A percentile compares a stretch with the other conserved stretches of the same genome.
These are phyloP conservation scores for Patella vulgata DNA, from an alignment of 1,140 invertebrate species.

Conservation along the genomic window DNA sequence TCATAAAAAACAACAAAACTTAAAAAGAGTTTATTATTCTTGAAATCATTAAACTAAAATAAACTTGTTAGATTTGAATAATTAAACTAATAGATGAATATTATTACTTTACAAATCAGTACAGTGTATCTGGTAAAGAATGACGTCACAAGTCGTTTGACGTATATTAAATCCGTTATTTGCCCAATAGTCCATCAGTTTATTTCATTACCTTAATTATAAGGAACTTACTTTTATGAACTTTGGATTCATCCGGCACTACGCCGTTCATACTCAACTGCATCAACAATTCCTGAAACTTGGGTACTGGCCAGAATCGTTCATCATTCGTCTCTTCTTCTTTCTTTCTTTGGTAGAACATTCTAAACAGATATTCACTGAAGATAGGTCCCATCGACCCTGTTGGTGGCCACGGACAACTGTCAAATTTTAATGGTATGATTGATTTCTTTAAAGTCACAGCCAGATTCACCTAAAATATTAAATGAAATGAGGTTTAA, in stretches of 20 bases:
- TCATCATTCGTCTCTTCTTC: slow-evolving; percentile 43
- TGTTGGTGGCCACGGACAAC: slow-evolving; percentile 56
- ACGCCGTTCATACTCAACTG: slow-evolving; percentile 47
- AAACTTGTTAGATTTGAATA: no score
- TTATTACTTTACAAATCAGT: no score
- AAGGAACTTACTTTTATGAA: slow-evolving; percentile 31
- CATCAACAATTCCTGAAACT: slow-evolving; percentile 58
- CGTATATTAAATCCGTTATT: no score
- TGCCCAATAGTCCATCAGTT: no score
- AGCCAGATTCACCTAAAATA: slow-evolving; percentile 58
- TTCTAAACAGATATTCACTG: slow-evolving; percentile 60
- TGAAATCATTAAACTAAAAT: no score
- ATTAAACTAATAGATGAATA: no score
- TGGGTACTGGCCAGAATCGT: slow-evolving; percentile 51
- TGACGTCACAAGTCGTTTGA: no score
- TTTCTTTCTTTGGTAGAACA: slow-evolving; percentile 46
- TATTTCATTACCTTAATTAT: no score
- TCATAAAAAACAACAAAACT: no score
- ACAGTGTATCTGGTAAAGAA: no score
- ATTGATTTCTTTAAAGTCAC: slow-evolving; percentile 56
- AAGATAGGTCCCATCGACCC: slow-evolving; percentile 64
- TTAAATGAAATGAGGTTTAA: not conserved
- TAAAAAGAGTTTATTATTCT: no score
- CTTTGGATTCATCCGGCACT: slow-evolving; percentile 32
- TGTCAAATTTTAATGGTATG: slow-evolving; percentile 60